Percentiles rank a stretch among this genome's conserved stretches.
phyloP scores from a whole-genome alignment of 2,888 invertebrate species.

The Sicus ferrugineus region DNA sequence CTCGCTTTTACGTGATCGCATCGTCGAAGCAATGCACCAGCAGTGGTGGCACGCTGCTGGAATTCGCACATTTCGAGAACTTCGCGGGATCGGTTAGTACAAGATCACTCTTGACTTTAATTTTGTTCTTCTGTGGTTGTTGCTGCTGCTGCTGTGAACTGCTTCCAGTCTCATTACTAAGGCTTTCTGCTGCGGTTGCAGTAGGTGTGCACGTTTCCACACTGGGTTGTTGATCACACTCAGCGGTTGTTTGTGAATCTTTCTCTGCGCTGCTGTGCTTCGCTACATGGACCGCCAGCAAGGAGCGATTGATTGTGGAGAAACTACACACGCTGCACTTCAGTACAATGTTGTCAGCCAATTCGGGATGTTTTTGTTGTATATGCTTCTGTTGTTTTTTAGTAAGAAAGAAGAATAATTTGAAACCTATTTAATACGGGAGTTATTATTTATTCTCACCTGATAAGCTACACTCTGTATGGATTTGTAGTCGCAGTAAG shows the following conservation, averaged over 20 bases:
- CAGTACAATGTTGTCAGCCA: conserved; percentile 69
- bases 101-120: conserved; percentile 60
- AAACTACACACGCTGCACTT: conserved; percentile 59
- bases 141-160: conserved; percentile 15
- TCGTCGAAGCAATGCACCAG: conserved; percentile 43
- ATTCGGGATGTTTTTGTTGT: conserved; percentile 79
- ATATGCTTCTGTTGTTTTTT: conserved; percentile 75
- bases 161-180: conserved; percentile 20
- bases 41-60: conserved; percentile 32
- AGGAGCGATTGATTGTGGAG: conserved; percentile 59
- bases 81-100: conserved; percentile 48
- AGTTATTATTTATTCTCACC: conserved; percentile 55
- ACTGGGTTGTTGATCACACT: conserved; percentile 1
- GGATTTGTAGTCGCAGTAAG: conserved; percentile 79
- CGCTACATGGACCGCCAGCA: conserved; percentile 58
- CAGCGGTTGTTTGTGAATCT: conserved; percentile 16
- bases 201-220: neutral
- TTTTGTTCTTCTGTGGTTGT: conserved; percentile 49
- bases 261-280: conserved; percentile 49
- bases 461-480: conserved; percentile 84
- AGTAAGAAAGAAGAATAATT: conserved; percentile 29
- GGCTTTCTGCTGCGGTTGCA: conserved; percentile 11
- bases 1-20: conserved; percentile 40
- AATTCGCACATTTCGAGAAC: conserved; percentile 42
- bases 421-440: neutral